Evolutionary conservation across 2,113 vertebrate genomes (phyloP).

Genomic region (Mesocricetus auratus): DNA sequence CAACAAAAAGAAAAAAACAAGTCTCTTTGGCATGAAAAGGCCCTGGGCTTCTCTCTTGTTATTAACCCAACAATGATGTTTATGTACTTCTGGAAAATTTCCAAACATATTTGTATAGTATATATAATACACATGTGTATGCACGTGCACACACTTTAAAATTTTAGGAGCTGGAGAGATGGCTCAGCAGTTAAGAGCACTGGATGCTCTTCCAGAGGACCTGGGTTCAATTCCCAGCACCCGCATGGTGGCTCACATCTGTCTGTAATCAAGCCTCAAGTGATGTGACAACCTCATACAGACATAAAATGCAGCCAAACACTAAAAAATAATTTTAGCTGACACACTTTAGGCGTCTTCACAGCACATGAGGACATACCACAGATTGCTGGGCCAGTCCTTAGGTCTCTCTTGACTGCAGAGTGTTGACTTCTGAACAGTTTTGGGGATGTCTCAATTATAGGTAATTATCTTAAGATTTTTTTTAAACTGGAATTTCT

Average conservation of each 20-base stretch:
- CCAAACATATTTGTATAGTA: not conserved
- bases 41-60: not conserved
- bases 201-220: not conserved
- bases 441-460: not conserved
- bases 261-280: not conserved
- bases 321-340: not conserved
- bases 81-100: not conserved
- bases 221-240: not conserved
- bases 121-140: not conserved
- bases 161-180: not conserved
- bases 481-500: conserved; percentile 27
- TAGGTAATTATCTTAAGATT: not conserved
- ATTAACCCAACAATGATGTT: not conserved
- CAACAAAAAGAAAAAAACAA: not conserved
- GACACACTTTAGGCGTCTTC: not conserved
- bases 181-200: not conserved
- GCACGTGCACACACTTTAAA: not conserved
- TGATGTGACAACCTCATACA: no score
- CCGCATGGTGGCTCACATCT: not conserved
- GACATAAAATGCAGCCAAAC: no score
- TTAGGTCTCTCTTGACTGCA: not conserved
- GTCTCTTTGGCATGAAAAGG: not conserved
- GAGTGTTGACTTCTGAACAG: not conserved
- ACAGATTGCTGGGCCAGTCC: not conserved
- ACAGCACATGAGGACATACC: not conserved